phyloP scores from a whole-genome alignment of 2,888 invertebrate species.

The Herminia tarsipennalis region DNA sequence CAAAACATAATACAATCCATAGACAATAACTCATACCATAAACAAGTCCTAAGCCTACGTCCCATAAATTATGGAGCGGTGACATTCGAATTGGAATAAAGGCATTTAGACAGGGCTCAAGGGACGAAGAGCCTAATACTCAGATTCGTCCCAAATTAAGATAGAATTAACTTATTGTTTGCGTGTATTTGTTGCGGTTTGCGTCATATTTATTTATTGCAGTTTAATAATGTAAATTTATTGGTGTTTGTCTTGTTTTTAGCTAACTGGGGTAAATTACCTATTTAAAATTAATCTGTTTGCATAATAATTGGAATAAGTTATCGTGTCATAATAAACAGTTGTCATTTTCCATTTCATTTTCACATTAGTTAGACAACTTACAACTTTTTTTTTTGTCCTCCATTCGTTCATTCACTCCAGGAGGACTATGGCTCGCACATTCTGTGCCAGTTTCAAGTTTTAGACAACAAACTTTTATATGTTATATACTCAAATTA shows the following conservation, averaged over 20 bases:
- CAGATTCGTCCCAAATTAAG: conserved; percentile 63
- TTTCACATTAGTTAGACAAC: no score
- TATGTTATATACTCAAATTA: no score
- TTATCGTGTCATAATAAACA: no score
- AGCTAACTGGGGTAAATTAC: no score
- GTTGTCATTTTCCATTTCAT: no score
- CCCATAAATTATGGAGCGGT: conserved; percentile 72
- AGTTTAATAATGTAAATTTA: background rate
- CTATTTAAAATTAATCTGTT: no score
- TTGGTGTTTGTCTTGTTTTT: background rate
- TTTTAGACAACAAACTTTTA: no score
- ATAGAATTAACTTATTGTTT: conserved; percentile 61
- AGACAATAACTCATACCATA: conserved; percentile 63
- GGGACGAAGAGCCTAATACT: conserved; percentile 44
- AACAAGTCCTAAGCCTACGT: conserved; percentile 62
- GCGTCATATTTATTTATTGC: conserved; percentile 7
- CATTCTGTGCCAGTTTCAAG: no score
- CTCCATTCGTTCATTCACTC: no score
- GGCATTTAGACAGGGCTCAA: conserved; percentile 59
- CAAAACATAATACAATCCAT: conserved; percentile 37
- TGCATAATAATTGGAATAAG: no score
- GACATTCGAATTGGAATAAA: conserved; percentile 69
- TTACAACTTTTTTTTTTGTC: no score
- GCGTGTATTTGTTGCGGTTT: conserved; percentile 29
- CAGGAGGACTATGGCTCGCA: no score